Conservation (phyloP, 2,797 vertebrate genomes). For the Danio albolineatus region DNA sequence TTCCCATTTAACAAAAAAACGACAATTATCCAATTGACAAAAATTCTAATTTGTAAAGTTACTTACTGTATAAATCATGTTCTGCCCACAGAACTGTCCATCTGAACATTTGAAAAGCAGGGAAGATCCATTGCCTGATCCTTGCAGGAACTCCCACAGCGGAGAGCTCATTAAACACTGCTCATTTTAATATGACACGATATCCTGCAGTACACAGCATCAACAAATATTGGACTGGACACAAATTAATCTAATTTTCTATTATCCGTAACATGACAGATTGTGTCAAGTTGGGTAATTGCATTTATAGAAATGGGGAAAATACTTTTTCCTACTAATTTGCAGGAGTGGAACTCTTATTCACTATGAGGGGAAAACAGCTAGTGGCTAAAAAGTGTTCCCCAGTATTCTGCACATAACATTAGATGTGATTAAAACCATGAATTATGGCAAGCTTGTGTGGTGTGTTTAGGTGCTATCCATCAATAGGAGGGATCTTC, state of each 20-base stretch:
- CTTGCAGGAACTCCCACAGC: constrained; percentile 5
- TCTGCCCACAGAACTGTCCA: not conserved
- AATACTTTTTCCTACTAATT: constrained; percentile 60
- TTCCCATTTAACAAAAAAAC: not conserved
- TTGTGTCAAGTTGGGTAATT: constrained; percentile 76
- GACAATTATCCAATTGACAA: not conserved
- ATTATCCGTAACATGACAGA: constrained; percentile 73
- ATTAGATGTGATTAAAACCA: constrained; percentile 25
- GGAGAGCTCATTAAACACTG: constrained; percentile 24
- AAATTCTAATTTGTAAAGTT: not conserved
- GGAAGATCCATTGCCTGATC: not conserved
- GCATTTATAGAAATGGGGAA: constrained; percentile 76
- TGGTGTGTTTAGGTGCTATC: constrained; percentile 5
- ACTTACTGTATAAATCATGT: not conserved
- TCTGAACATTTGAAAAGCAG: constrained; percentile 1
- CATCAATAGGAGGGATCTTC: not conserved
- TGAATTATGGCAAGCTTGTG: constrained; percentile 29
- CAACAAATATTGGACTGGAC: constrained; percentile 73
- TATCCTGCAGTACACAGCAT: constrained; percentile 34
- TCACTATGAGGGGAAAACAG: constrained; percentile 3
- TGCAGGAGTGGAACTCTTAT: constrained; percentile 41
- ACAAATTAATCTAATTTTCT: constrained; percentile 79
- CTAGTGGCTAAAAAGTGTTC: constrained; percentile 10
- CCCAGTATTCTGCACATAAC: not conserved
- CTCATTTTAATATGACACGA: constrained; percentile 37